Conservation (phyloP, 2,888 invertebrate species). For the Nephrocerus scutellatus region DNA sequence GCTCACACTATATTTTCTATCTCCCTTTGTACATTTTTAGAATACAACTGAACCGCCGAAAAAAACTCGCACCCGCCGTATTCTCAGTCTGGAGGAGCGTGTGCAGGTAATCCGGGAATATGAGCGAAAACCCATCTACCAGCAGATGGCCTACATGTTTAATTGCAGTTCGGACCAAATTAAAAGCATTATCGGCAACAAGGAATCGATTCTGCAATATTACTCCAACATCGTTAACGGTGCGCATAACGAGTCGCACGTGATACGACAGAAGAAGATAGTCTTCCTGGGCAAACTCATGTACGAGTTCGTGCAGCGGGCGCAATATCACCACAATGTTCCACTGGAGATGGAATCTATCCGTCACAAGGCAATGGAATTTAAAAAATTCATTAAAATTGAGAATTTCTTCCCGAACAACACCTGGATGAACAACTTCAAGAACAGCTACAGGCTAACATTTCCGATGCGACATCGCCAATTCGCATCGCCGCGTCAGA, state of each 20-base stretch:
- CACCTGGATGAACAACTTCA: slow-evolving; percentile 27
- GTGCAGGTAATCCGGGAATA: slow-evolving; percentile 27
- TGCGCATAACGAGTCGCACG: slow-evolving; percentile 21
- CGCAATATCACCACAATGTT: slow-evolving; percentile 19
- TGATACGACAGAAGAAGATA: slow-evolving; percentile 27
- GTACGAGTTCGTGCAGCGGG: slow-evolving; percentile 27
- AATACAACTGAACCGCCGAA: too few relatives aligned
- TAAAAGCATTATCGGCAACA: slow-evolving; percentile 26
- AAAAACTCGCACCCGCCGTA: slow-evolving; percentile 23
- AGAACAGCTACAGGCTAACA: slow-evolving; percentile 25
- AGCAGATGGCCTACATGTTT: slow-evolving; percentile 25
- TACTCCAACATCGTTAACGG: slow-evolving; percentile 24
- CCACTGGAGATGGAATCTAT: slow-evolving; percentile 21
- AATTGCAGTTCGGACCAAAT: slow-evolving; percentile 31
- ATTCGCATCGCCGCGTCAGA: too few relatives aligned
- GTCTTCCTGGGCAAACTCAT: slow-evolving; percentile 27
- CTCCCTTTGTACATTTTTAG: too few relatives aligned
- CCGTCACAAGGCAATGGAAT: slow-evolving; percentile 23
- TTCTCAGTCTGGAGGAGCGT: slow-evolving; percentile 28
- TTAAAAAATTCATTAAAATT: slow-evolving; percentile 25
- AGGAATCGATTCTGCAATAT: slow-evolving; percentile 25
- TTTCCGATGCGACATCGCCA: slow-evolving; percentile 22
- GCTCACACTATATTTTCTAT: too few relatives aligned
- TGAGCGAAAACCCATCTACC: slow-evolving; percentile 25
- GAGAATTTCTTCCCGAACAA: slow-evolving; percentile 26